A percentile compares a stretch with the other conserved stretches of the same genome.
Evolutionary conservation across 2,113 vertebrate species (phyloP).

Genomic region (Oncorhynchus gorbuscha): DNA sequence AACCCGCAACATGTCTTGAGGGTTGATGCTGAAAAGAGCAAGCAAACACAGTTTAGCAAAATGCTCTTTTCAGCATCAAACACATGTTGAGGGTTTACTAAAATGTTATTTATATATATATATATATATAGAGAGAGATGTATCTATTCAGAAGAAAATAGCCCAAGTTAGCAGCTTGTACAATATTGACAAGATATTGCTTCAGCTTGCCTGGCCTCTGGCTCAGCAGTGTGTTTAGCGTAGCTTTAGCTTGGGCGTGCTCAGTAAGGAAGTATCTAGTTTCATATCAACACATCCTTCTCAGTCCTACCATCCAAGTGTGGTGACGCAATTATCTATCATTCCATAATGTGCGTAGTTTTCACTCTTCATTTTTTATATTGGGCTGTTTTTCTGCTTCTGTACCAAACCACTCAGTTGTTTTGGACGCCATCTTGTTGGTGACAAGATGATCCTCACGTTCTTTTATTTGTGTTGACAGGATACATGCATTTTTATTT

Average conservation of each 20-base stretch:
- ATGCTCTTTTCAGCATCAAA: too few relatives aligned
- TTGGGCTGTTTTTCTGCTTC: neutral
- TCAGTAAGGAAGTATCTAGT: slow-evolving; percentile 24
- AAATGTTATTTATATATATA: too few relatives aligned
- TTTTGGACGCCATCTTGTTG: too few relatives aligned
- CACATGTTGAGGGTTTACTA: too few relatives aligned
- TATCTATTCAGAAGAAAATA: neutral
- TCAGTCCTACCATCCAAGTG: neutral
- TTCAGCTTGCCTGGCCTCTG: slow-evolving; percentile 6
- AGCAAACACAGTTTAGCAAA: too few relatives aligned
- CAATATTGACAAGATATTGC: neutral
- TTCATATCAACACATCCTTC: slow-evolving; percentile 11
- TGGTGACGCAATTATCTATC: slow-evolving; percentile 12
- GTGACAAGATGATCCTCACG: too few relatives aligned
- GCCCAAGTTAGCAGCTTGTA: neutral
- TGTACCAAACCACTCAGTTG: too few relatives aligned
- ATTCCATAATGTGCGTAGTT: neutral
- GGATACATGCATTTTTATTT: too few relatives aligned
- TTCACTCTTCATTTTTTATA: neutral
- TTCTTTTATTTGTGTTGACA: too few relatives aligned
- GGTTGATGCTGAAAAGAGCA: too few relatives aligned
- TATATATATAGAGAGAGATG: too few relatives aligned
- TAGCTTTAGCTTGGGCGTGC: slow-evolving; percentile 10
- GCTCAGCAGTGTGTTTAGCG: slow-evolving; percentile 1
- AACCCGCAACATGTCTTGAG: too few relatives aligned